phyloP scores from a whole-genome alignment of 2,888 invertebrate genomes.

The Anoncus sp. region DNA sequence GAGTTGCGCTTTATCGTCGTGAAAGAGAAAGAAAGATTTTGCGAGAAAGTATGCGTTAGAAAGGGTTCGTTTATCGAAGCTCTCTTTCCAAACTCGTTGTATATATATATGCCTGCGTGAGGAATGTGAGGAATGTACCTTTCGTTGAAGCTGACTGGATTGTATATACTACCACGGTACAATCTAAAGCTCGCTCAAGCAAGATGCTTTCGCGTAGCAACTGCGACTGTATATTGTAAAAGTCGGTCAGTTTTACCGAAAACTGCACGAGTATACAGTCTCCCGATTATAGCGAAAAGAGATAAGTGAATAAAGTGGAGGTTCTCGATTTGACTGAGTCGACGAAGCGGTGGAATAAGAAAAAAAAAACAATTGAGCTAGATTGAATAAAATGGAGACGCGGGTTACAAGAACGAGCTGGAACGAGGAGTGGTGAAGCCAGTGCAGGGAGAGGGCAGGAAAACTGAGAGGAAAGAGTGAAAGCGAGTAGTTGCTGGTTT shows the following conservation, averaged over 20 bases:
- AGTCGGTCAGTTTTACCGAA: not conserved
- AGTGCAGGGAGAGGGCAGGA: constrained; percentile 58
- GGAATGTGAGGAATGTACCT: not conserved
- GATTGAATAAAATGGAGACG: constrained; percentile 63
- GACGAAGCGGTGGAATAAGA: constrained; percentile 29
- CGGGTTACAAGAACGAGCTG: constrained; percentile 47
- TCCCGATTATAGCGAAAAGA: constrained; percentile 20
- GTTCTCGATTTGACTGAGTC: constrained; percentile 51
- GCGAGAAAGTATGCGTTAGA: not conserved
- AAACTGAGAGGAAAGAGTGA: constrained; percentile 66
- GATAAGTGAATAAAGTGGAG: constrained; percentile 23
- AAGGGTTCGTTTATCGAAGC: not conserved
- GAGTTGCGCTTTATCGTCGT: not conserved
- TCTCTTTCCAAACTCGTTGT: not conserved
- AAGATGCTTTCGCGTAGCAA: not conserved
- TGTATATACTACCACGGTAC: not conserved
- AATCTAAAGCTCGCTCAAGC: not conserved
- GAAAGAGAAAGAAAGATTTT: not conserved
- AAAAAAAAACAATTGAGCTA: constrained; percentile 46
- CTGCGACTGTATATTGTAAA: not conserved
- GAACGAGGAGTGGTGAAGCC: constrained; percentile 24
- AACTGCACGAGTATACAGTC: not conserved
- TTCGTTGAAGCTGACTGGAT: not conserved
- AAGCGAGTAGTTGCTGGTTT: constrained; percentile 78
- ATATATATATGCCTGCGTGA: not conserved